Percentiles rank a stretch among this genome's conserved stretches.
phyloP scores from a whole-genome alignment of 1,140 invertebrate genomes.

The Doryteuthis pealeii region DNA sequence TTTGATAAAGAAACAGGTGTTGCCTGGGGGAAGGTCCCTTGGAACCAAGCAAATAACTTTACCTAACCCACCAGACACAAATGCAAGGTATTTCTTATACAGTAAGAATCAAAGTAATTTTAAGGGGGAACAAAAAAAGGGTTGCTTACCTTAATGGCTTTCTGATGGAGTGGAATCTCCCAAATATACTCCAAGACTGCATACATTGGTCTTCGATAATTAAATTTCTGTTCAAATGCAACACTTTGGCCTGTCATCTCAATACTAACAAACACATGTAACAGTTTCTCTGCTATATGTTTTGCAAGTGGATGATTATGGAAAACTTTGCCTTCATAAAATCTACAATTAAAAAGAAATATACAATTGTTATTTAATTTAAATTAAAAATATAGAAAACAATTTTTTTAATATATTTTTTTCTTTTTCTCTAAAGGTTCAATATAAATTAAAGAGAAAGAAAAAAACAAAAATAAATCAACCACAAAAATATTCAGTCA shows the following conservation, averaged over 20 bases:
- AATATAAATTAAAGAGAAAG: too few species aligned
- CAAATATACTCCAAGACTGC: slow-evolving; percentile 89
- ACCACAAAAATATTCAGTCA: too few species aligned
- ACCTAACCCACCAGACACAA: too few species aligned
- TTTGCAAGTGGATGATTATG: slow-evolving; percentile 72
- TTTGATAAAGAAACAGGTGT: too few species aligned
- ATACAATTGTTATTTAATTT: not conserved
- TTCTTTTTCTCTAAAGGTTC: too few species aligned
- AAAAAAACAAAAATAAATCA: too few species aligned
- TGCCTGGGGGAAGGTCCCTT: too few species aligned
- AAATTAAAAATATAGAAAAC: slow-evolving; percentile 3
- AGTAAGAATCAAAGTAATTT: too few species aligned
- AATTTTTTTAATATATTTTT: not conserved
- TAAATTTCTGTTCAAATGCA: slow-evolving; percentile 96
- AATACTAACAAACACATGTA: slow-evolving; percentile 93
- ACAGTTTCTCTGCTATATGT: slow-evolving; percentile 73
- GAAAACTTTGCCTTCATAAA: slow-evolving; percentile 77
- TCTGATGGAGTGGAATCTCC: slow-evolving; percentile 65
- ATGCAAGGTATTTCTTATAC: too few species aligned
- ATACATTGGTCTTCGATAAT: slow-evolving; percentile 94
- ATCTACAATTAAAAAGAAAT: slow-evolving; percentile 45
- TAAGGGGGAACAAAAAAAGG: too few species aligned
- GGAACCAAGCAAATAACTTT: too few species aligned
- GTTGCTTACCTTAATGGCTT: slow-evolving; percentile 71
- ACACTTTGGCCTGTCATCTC: slow-evolving; percentile 96